Conservation (phyloP, 2,113 vertebrate species). For the Odocoileus virginianus region DNA sequence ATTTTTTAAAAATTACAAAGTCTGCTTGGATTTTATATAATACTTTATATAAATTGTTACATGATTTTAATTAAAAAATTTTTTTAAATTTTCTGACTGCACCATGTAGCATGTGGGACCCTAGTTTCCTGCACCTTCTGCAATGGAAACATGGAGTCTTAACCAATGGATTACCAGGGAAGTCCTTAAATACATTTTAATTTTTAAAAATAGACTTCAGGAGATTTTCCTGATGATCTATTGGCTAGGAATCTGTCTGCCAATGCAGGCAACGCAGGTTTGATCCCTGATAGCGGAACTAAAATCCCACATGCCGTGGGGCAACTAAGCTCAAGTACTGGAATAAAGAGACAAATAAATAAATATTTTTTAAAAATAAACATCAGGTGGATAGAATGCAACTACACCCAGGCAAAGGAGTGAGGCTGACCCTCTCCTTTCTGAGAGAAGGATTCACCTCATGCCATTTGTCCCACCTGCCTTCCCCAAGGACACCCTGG, state of each 20-base stretch:
- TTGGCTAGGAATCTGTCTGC: background rate
- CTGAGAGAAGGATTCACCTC: background rate
- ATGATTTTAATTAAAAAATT: background rate
- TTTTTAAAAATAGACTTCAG: background rate
- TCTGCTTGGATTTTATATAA: background rate
- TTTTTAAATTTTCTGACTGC: background rate
- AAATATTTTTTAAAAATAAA: background rate
- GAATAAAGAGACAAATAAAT: background rate
- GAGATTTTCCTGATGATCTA: background rate
- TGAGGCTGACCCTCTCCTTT: background rate
- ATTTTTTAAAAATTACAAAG: background rate
- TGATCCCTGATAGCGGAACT: background rate
- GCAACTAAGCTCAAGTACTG: background rate
- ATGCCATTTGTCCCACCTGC: background rate
- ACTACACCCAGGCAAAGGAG: background rate
- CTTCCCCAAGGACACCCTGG: background rate
- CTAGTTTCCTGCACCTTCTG: background rate
- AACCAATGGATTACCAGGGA: background rate
- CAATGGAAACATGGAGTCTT: background rate
- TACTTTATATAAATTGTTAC: background rate
- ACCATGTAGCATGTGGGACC: background rate
- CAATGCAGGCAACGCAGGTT: background rate
- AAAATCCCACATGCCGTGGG: background rate
- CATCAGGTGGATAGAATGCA: background rate
- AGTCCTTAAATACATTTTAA: background rate